Percentiles rank a stretch among this genome's conserved stretches.
These are phyloP conservation scores for Lonchura striata DNA, from an alignment of 2,113 vertebrate genomes.

Conservation along the genomic window DNA sequence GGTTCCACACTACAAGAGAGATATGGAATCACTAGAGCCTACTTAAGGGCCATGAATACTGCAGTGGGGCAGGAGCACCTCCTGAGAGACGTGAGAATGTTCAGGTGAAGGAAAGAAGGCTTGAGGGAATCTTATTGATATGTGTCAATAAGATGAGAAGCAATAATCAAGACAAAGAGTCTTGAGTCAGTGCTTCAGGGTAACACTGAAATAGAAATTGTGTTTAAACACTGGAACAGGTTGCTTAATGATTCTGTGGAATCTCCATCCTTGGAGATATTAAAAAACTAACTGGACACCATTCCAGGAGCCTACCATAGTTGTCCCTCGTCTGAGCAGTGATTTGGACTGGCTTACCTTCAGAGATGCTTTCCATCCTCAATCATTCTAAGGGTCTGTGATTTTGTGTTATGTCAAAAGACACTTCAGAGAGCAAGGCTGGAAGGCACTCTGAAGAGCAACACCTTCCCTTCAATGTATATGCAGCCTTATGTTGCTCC, in stretches of 20 bases:
- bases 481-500: background rate
- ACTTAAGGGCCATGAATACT: background rate
- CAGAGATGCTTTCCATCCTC: background rate
- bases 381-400: background rate
- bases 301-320: background rate
- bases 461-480: background rate
- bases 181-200: background rate
- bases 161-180: background rate
- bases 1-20: background rate
- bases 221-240: background rate
- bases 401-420: background rate
- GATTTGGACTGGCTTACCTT: background rate
- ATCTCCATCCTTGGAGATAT: background rate
- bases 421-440: background rate
- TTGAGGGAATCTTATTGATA: background rate
- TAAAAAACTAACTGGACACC: background rate
- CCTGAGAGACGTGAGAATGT: background rate
- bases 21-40: background rate
- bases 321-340: background rate
- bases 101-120: background rate
- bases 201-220: background rate
- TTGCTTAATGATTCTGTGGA: background rate
- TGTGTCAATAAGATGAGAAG: background rate
- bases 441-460: background rate
- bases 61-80: background rate